Base-by-base conservation (phyloP, 2,888 invertebrate genomes). In the Drosophila vallismaia region DNA sequence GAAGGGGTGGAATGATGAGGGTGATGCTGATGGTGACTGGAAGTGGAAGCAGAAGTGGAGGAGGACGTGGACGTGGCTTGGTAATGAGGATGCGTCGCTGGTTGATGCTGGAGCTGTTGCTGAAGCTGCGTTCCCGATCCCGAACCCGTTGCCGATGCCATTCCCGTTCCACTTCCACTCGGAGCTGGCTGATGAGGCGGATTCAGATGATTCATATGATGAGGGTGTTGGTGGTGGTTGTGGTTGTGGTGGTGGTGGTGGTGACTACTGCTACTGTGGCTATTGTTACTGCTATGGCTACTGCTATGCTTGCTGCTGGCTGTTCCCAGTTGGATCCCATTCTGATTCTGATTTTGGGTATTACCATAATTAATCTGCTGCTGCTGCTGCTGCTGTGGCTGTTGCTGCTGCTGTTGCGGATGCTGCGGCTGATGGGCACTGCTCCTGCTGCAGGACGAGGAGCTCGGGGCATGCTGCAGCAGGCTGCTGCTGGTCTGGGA, bases 361-460 rank as follows among this genome's bases (percentile, higher is more conserved):
- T 84, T 84, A 84, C 84, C 84, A 86, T 84, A 84, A 77, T 76
- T 86, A 44, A 86, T 74, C 54, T 83, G 71, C 51, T 80, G 83
- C 57, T 77, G 79, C 28, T 85, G 89, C 36, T 81, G 89, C 42
- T 83, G 71, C 51, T 83, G 71, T 50, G 78, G 83, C 57, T 77
- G 79, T 26, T 85, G 89, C 31, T 81, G 89, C 42, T 92, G 93
- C 92, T 79, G 86, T 4, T 84, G 85, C 46, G 93, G 93, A 75
- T 92, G 92, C 10, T 91, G 89, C 19, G 90, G 89, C 24, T 92
- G 92, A 40, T 92, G 92, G 12, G 33, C 55, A 10, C 56, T 92
- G 91, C 76, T 93, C 92, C 80, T 90, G 91, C 42, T 83, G 79
- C 28, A 85, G 79, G 88, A 85, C 2, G 89, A 88, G n/a, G 89